Evolutionary conservation across 2,888 invertebrate species (phyloP), one percentile per base, ranked within the genome.

Genomic region (Pseudococcus viburni): DNA sequence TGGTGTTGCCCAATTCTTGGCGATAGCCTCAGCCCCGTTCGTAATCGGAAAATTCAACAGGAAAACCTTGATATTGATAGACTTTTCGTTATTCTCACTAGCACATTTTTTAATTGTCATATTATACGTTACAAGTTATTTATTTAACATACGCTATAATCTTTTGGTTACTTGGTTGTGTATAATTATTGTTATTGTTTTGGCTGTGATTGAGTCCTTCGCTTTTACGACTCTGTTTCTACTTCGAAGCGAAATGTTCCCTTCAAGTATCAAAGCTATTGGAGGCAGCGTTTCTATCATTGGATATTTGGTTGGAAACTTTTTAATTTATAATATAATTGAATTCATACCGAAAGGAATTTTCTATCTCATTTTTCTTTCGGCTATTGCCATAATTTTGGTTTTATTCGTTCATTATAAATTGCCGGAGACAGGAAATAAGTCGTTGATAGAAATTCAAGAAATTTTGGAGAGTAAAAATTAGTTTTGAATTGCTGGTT

Each of bases 31-130:
- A 0, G 89, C 90, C 0, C 90, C 90, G 11, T 80, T 88, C 26
- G 86, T 90, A 9, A 90, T 90, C 46, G 90, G 90, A 77, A 88
- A 88, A 26, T 55, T 89, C 0, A 90, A 90, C 48, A 33, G 90
- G 12, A 85, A 90, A 26, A 88, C 90, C 9, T 83, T 90, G 42
- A 7, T 86, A 22, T 64, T 86, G 15, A 39, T 22, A 1, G 73
- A 48, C 3, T 73, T 73, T 77, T 64, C 73, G 12, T 88, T 90
- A 42, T 87, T 90, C 12, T 9, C 46, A 2, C 22, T 48, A 2
- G 17, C 11, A 19, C 48, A 51, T 1, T 9, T 9, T 0, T 7
- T 17, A 2, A 85, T 26, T 3, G 12, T 26, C 0, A 15, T 9
- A 19, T 2, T 85, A 55, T 15, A 4, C 22, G 22, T 2, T 9